Percentiles rank a stretch among this genome's conserved stretches.
phyloP scores from a whole-genome alignment of 2,113 vertebrate genomes.

The Hyla sarda region DNA sequence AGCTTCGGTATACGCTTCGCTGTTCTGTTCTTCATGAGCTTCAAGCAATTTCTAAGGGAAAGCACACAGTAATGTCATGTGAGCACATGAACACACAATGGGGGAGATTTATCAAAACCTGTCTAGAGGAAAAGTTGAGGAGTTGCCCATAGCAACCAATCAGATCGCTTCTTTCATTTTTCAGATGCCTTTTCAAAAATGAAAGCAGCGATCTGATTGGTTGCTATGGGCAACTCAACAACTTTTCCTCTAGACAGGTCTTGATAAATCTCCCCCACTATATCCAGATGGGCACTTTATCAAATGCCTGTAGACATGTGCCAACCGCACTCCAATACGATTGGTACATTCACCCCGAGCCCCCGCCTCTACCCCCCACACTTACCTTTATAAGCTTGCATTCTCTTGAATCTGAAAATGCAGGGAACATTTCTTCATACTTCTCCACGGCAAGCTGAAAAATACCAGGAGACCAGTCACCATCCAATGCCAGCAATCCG shows the following conservation, averaged over 20 bases:
- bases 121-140: no score
- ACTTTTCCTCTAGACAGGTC: no score
- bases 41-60: slow-evolving; percentile 91
- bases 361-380: neutral
- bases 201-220: no score
- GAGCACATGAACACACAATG: no score
- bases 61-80: neutral
- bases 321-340: neutral
- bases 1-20: slow-evolving; percentile 94
- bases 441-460: slow-evolving; percentile 93
- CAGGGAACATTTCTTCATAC: slow-evolving; percentile 98
- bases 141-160: no score
- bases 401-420: slow-evolving; percentile 96
- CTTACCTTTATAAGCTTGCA: slow-evolving; percentile 96
- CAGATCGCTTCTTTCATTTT: no score
- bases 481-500: neutral
- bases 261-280: no score
- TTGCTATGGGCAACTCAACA: no score
- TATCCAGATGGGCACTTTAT: no score
- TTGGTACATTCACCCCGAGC: neutral
- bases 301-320: no score
- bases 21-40: slow-evolving; percentile 96
- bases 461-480: slow-evolving; percentile 11
- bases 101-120: no score
- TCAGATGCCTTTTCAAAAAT: no score